Conservation (phyloP, 2,888 invertebrate genomes). For the Apamea monoglypha region DNA sequence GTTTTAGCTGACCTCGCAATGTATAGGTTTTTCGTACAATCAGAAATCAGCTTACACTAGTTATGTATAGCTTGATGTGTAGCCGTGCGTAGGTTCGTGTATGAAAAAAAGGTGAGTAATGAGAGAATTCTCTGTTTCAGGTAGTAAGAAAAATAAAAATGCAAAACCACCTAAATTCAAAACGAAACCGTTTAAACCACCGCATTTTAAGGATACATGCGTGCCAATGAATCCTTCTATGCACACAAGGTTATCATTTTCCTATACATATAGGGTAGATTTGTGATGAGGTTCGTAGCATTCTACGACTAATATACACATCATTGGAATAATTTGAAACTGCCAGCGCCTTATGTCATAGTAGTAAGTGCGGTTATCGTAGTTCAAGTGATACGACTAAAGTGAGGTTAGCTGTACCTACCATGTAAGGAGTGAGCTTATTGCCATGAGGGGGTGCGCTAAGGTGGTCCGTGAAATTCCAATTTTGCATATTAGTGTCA, state of each 20-base stretch:
- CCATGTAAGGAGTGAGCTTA: background rate
- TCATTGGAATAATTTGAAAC: background rate
- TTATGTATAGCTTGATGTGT: too few species aligned
- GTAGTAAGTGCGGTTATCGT: background rate
- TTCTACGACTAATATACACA: background rate
- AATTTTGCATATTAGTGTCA: background rate
- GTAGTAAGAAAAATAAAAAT: constrained; percentile 55
- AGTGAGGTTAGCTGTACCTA: too few species aligned
- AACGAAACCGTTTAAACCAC: constrained; percentile 78
- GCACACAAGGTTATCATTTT: constrained; percentile 78
- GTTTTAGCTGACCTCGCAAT: too few species aligned
- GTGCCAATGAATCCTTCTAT: constrained; percentile 86
- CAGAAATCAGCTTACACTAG: too few species aligned
- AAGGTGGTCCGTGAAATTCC: background rate
- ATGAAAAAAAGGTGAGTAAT: background rate
- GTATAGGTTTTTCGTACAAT: too few species aligned
- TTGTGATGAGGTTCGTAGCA: background rate
- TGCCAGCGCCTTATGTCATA: background rate
- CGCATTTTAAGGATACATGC: constrained; percentile 80
- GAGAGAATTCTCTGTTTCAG: constrained; percentile 59
- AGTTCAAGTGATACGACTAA: background rate
- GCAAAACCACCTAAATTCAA: constrained; percentile 76
- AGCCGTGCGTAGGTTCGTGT: too few species aligned
- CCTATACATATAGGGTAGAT: background rate
- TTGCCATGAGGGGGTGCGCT: background rate